A percentile compares a stretch with the other conserved stretches of the same genome.
Conservation (phyloP, 2,797 vertebrate genomes). For the Cyclura pinguis region DNA sequence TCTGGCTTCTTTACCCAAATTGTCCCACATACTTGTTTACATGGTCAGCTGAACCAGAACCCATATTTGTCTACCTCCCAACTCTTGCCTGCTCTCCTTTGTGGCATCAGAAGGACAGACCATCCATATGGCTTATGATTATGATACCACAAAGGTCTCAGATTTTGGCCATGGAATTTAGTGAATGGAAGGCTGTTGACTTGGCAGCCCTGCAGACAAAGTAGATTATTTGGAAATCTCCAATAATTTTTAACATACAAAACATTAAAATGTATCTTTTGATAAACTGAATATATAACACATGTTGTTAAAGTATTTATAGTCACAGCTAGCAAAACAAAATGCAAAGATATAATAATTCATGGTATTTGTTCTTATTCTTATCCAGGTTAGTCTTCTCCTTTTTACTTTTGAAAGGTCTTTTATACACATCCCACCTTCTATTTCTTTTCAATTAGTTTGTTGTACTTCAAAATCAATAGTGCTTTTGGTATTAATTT, state of each 20-base stretch:
- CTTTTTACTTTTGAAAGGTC: background rate
- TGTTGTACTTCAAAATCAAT: background rate
- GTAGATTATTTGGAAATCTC: background rate
- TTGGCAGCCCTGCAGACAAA: conserved; percentile 18
- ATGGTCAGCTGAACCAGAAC: too few species aligned
- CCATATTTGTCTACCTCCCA: too few species aligned
- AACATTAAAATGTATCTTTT: too few species aligned
- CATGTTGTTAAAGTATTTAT: background rate
- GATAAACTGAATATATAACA: background rate
- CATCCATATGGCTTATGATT: too few species aligned
- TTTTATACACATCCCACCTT: conserved; percentile 9
- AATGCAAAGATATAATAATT: background rate
- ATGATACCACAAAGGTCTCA: too few species aligned
- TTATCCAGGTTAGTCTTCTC: background rate
- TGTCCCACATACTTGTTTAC: too few species aligned
- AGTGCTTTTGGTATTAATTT: conserved; percentile 13
- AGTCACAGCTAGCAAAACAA: background rate
- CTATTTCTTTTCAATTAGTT: background rate
- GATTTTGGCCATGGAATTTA: too few species aligned
- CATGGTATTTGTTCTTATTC: background rate
- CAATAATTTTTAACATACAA: background rate
- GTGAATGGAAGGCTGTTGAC: background rate
- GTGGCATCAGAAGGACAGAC: too few species aligned
- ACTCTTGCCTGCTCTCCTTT: too few species aligned
- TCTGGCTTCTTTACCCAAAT: too few species aligned